Conservation (phyloP, 1,140 invertebrate genomes). For the Sminthurinus signatus region DNA sequence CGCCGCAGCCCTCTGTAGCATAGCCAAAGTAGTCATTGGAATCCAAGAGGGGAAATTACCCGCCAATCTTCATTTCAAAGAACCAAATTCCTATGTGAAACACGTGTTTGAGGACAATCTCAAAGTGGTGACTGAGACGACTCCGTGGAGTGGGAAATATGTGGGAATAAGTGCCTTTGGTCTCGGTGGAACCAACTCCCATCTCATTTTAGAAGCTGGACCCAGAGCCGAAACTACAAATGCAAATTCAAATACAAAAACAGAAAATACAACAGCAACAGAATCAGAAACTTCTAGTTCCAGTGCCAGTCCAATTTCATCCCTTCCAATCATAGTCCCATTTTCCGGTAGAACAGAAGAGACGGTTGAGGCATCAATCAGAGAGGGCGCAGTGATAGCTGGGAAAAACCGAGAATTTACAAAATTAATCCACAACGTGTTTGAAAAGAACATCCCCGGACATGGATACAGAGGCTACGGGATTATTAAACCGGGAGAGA, state of each 20-base stretch:
- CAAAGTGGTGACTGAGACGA: slow-evolving; percentile 66
- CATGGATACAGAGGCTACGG: slow-evolving; percentile 11
- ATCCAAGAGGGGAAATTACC: slow-evolving; percentile 52
- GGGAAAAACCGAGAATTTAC: slow-evolving; percentile 1
- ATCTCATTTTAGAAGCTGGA: slow-evolving; percentile 74
- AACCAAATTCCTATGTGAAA: slow-evolving; percentile 58
- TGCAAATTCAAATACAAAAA: background rate
- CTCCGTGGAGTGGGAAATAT: slow-evolving; percentile 74
- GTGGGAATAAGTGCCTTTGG: slow-evolving; percentile 91
- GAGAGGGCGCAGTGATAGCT: background rate
- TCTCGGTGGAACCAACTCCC: slow-evolving; percentile 93
- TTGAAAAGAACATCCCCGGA: background rate
- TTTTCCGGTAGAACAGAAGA: slow-evolving; percentile 51
- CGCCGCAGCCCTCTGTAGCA: slow-evolving; percentile 71
- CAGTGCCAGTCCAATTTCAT: too few relatives aligned
- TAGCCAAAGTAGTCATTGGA: slow-evolving; percentile 66
- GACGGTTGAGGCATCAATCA: slow-evolving; percentile 43
- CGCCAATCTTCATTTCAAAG: slow-evolving; percentile 55
- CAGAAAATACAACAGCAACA: too few relatives aligned
- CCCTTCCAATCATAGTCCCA: slow-evolving; percentile 45
- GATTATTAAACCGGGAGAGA: slow-evolving; percentile 1
- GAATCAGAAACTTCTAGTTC: too few relatives aligned
- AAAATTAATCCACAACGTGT: background rate
- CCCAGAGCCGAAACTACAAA: slow-evolving; percentile 45
- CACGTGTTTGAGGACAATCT: slow-evolving; percentile 56